Evolutionary conservation across 2,888 invertebrate species (phyloP), one percentile per base, ranked within the genome.

Genomic region (Campoplex nolae): DNA sequence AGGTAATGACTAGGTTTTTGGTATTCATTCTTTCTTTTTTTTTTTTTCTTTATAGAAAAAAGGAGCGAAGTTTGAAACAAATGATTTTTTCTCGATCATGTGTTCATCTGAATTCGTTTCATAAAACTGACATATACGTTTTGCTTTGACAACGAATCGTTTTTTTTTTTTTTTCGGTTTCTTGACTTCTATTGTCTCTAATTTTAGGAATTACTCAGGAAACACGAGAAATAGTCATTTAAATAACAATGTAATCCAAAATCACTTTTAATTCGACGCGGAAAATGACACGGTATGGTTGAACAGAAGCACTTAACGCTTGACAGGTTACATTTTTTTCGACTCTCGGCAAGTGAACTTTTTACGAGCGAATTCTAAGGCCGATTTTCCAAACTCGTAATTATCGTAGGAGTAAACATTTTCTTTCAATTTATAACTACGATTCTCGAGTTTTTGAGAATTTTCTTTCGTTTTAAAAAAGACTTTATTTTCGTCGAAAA

Each of bases 1-100:
- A 86, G 84, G 86, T 86, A 86, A 68, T 32, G 23, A 42, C 23
- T 0, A 6, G 3, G 8, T 68, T 23, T 68, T 48, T 32, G 7
- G 7, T 9, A 48, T 51, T 51, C 0, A 6, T 28, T 16, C 16
- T 28, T 70, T 48, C 8, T 18, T 71, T 32, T 8, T 23, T 6
- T 6, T 28, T 51, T 48, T n/a, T 32, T 48, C 23, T 32, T 38
- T 16, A 28, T 6, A 18, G 32, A 42, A 48, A 9, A 42, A 48
- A 9, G 7, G n/a, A 42, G 45, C 23, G 13, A 45, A 38, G 9
- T 23, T 28, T 23, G 32, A 32, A 32, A 32, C 48, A 71, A 48
- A 28, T 23, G 16, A 8, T 48, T 7, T 51, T 3, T 11, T 42
- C 18, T 67, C 23, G n/a, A 3, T 18, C 38, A 38, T 38, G 0